Percentiles rank a stretch among this genome's conserved stretches.
Conservation (phyloP, 2,113 vertebrate species). For the Gallinago media region DNA sequence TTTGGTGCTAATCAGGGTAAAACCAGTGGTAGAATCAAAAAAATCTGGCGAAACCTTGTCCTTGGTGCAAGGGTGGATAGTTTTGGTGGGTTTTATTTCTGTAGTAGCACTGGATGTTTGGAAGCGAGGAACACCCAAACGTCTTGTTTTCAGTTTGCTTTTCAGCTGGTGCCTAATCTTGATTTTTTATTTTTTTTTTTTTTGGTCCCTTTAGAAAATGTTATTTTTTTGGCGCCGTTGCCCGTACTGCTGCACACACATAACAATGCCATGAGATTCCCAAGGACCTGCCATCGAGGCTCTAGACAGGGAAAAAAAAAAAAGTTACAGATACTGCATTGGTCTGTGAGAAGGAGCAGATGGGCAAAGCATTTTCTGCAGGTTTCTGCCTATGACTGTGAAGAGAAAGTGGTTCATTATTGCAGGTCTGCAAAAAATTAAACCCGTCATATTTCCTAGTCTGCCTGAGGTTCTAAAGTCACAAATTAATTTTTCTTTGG, state of each 20-base stretch:
- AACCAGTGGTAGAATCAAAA: not conserved
- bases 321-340: not conserved
- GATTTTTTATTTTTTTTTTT: no score
- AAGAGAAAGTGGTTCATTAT: not conserved
- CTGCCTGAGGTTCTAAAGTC: not conserved
- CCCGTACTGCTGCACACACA: rapidly evolving
- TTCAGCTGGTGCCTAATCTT: not conserved
- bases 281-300: not conserved
- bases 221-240: rapidly evolving
- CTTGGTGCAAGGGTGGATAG: rapidly evolving
- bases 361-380: not conserved
- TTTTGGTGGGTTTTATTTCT: not conserved
- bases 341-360: not conserved
- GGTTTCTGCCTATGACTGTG: not conserved
- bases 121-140: rapidly evolving
- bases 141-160: not conserved
- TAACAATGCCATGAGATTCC: not conserved
- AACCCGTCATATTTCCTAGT: not conserved
- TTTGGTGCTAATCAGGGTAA: not conserved
- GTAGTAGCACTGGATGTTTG: not conserved
- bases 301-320: not conserved
- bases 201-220: not conserved
- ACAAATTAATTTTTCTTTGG: not conserved
- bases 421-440: not conserved
- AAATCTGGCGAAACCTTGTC: rapidly evolving